Conservation (phyloP, 2,797 vertebrate genomes). For the Yasuhikotakia modesta region DNA sequence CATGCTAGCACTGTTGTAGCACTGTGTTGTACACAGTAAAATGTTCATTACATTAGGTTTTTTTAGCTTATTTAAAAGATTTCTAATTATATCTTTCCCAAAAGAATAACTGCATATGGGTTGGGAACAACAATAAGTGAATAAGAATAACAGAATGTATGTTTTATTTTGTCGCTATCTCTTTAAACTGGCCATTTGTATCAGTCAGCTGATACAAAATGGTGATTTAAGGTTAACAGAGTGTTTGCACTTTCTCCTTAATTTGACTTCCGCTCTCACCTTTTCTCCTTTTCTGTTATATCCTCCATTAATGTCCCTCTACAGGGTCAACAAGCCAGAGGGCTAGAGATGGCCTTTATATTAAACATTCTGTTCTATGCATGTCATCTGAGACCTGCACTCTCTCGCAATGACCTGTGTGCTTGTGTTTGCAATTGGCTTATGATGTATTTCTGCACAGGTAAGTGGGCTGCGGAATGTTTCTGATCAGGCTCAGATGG, state of each 20-base stretch:
- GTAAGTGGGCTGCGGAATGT: not conserved
- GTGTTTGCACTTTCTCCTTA: conserved; percentile 30
- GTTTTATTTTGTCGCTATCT: not conserved
- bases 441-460: conserved; percentile 18
- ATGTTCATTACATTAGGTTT: too few species aligned
- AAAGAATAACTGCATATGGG: too few species aligned
- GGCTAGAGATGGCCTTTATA: conserved; percentile 60
- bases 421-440: conserved; percentile 1
- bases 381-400: conserved; percentile 48
- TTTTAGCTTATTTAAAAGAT: too few species aligned
- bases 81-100: too few species aligned
- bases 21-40: too few species aligned
- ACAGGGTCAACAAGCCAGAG: conserved; percentile 58
- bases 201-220: not conserved
- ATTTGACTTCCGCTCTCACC: conserved; percentile 34
- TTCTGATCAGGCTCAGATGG: not conserved
- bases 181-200: not conserved
- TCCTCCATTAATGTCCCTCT: conserved; percentile 59
- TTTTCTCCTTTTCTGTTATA: conserved; percentile 18
- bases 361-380: conserved; percentile 55
- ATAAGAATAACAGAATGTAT: too few species aligned
- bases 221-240: conserved; percentile 32
- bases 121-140: too few species aligned
- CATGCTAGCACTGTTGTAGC: not conserved
- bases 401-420: conserved; percentile 10